Base-by-base conservation (phyloP, 2,113 vertebrate species). In the Telmatochromis brachygnathus region DNA sequence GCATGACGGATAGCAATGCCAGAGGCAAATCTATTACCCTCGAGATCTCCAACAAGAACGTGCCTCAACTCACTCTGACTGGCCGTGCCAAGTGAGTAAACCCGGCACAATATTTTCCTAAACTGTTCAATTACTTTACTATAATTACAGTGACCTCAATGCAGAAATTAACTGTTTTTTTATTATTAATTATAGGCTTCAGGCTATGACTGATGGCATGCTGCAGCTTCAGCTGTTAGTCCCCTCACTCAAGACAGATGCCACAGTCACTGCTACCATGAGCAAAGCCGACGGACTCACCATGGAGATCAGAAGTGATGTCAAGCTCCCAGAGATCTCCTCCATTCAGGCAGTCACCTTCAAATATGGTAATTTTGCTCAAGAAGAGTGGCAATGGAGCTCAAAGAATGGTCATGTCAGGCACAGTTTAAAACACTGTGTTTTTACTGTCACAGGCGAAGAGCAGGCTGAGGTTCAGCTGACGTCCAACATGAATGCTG, bases 31-130 rank as follows among this genome's bases (percentile, higher is more conserved):
- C 94, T 42, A 87, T 96, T 23, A 94, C 88, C 30, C 49, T 98
- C 9, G 97, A 98, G 37, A 5, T 99, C 70, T 94, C 96, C 93
- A 97, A 97, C 92, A 97, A 97, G 87, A 98, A 98, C 14, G 93
- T 96, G 84, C 93, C 97, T 23, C 97, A 98, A 94, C 88, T 97
- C 51, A 96, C 97, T 47, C 89, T 99, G 81, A 96, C 90, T 9
- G 97, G 97, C 11, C 96, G 94, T 9, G 80, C 97, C 82, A 97
- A 97, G 98, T 99, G 95, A 94, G 96, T 91, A 56, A 87, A 86
- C 35, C 14, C 54, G 42, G 14, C 4, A 5, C 5, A 58, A 45
- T 33, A 21, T 54, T 55, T 88, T 4, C 51, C 89, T 9, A 45
- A 73, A 80, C 17, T 45, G 8, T 26, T 49, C 42, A 19, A 19